A percentile compares a stretch with the other conserved stretches of the same genome.
Evolutionary conservation across 2,113 vertebrate genomes (phyloP).

Genomic region (Parus major): DNA sequence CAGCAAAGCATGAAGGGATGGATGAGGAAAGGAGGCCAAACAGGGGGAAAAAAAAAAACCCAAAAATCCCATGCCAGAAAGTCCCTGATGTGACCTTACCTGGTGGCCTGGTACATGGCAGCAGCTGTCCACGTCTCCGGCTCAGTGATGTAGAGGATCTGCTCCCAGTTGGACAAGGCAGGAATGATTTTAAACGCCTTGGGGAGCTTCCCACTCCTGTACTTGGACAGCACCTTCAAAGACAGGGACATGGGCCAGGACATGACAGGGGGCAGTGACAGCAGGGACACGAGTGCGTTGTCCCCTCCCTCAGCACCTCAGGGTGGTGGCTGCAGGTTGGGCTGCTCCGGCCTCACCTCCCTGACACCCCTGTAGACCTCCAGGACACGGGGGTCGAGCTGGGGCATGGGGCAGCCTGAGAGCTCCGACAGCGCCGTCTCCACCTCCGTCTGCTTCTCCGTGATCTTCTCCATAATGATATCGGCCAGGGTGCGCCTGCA

Average conservation of each 20-base stretch:
- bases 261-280: accelerated
- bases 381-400: constrained; percentile 87
- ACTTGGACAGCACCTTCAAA: constrained; percentile 88
- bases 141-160: constrained; percentile 94
- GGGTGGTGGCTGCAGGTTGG: accelerated
- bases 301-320: not conserved
- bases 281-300: accelerated
- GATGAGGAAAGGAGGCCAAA: not conserved
- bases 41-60: not conserved
- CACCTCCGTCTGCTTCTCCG: constrained; percentile 96
- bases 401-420: constrained; percentile 84
- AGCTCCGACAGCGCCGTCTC: constrained; percentile 89
- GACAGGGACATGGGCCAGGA: accelerated
- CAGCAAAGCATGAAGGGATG: not conserved
- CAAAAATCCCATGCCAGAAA: accelerated
- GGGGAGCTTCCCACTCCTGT: constrained; percentile 94
- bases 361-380: constrained; percentile 91
- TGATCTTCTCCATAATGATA: constrained; percentile 98
- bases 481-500: constrained; percentile 90
- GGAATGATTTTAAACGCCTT: constrained; percentile 98
- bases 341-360: constrained; percentile 75
- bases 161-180: constrained; percentile 95
- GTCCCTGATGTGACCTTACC: constrained; percentile 68
- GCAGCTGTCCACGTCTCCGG: constrained; percentile 94
- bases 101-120: constrained; percentile 96